Conservation (phyloP, 1,140 invertebrate genomes). For the Aporrectodea caliginosa region DNA sequence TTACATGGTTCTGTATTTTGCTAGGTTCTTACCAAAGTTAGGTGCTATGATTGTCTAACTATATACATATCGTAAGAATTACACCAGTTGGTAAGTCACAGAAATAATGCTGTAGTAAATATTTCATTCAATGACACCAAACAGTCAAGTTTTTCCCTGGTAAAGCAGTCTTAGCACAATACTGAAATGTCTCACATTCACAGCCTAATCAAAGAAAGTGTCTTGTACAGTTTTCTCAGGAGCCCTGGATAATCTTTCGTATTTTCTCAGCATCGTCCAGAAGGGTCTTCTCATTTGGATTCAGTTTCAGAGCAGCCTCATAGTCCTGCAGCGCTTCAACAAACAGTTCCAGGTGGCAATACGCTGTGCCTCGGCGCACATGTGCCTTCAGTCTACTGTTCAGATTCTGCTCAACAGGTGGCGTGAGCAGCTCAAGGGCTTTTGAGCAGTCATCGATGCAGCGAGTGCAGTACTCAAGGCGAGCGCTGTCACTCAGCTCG, state of each 20-base stretch:
- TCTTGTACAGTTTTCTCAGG: neutral
- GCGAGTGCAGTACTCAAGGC: neutral
- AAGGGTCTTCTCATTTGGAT: slow-evolving; percentile 59
- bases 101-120: too few relatives aligned
- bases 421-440: slow-evolving; percentile 70
- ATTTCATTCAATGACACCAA: too few relatives aligned
- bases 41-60: too few relatives aligned
- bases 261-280: slow-evolving; percentile 56
- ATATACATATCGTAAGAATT: too few relatives aligned
- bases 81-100: too few relatives aligned
- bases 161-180: too few relatives aligned
- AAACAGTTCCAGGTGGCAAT: slow-evolving; percentile 67
- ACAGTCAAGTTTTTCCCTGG: too few relatives aligned
- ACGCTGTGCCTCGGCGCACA: slow-evolving; percentile 66
- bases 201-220: neutral
- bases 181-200: too few relatives aligned
- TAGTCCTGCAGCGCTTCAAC: slow-evolving; percentile 71
- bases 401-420: slow-evolving; percentile 68
- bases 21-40: too few relatives aligned
- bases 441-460: slow-evolving; percentile 47
- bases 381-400: slow-evolving; percentile 67
- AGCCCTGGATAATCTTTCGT: slow-evolving; percentile 48
- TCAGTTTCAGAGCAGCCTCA: slow-evolving; percentile 66
- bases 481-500: neutral
- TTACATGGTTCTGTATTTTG: too few relatives aligned